These are phyloP conservation scores for Lepidurus arcticus DNA, from an alignment of 1,140 invertebrate species.

Conservation along the genomic window DNA sequence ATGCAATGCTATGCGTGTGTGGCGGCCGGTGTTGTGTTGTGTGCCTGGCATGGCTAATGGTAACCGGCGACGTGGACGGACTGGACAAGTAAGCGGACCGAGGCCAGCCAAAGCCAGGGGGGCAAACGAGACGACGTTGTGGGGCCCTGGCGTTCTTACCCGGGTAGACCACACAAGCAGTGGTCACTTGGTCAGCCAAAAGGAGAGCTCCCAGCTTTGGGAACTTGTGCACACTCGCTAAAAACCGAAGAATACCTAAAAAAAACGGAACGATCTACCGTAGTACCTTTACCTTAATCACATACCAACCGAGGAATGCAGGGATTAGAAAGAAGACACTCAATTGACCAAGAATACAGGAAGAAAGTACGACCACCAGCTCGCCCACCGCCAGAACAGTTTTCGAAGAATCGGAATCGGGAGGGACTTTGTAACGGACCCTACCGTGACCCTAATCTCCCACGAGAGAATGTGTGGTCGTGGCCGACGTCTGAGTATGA, in stretches of 20 bases:
- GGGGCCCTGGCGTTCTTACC: not conserved
- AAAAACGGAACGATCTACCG: too few species aligned
- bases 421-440: too few species aligned
- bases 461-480: too few species aligned
- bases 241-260: not conserved
- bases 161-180: not conserved
- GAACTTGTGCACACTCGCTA: not conserved
- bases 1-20: constrained; percentile 4
- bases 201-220: not conserved
- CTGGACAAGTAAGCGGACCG: constrained; percentile 17
- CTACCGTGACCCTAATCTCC: too few species aligned
- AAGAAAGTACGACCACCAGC: too few species aligned
- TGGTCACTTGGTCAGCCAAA: constrained; percentile 10
- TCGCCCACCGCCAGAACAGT: too few species aligned
- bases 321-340: too few species aligned
- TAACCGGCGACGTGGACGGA: constrained; percentile 17
- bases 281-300: too few species aligned
- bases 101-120: constrained; percentile 20
- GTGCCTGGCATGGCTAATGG: constrained; percentile 15
- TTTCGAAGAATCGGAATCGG: too few species aligned
- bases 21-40: not conserved
- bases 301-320: too few species aligned
- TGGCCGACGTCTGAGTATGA: too few species aligned
- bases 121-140: constrained; percentile 4
- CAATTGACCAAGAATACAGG: too few species aligned